These are phyloP conservation scores for Melanotus villosus DNA, from an alignment of 2,888 invertebrate species.

Conservation along the genomic window DNA sequence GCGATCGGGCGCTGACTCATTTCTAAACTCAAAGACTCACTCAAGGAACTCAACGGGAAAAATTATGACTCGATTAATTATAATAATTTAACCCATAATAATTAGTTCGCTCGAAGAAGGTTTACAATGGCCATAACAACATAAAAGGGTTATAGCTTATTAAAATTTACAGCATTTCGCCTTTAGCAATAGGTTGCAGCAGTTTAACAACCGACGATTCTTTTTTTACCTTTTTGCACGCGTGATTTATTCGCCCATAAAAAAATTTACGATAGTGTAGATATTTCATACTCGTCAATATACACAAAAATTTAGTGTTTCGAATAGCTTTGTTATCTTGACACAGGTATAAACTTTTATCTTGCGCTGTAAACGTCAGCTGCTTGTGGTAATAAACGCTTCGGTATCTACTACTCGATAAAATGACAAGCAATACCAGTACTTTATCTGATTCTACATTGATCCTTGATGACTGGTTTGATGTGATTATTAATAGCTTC, in stretches of 20 bases:
- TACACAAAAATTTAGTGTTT: constrained; percentile 15
- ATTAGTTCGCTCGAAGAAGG: constrained; percentile 17
- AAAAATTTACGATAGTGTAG: constrained; percentile 27
- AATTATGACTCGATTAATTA: constrained; percentile 11
- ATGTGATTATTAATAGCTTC: constrained; percentile 21
- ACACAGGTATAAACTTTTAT: constrained; percentile 13
- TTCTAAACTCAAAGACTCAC: not conserved
- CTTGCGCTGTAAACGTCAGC: constrained; percentile 20
- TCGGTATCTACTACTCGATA: constrained; percentile 4
- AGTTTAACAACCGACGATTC: constrained; percentile 17
- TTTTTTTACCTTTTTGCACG: constrained; percentile 24
- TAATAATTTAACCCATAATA: constrained; percentile 13
- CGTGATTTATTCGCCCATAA: constrained; percentile 32
- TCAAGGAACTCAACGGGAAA: not conserved
- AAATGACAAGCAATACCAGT: constrained; percentile 14
- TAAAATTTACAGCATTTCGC: constrained; percentile 32
- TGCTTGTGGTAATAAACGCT: constrained; percentile 27
- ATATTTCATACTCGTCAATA: constrained; percentile 21
- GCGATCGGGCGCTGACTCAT: not conserved
- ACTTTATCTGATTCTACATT: constrained; percentile 19
- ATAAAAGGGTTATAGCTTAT: constrained; percentile 29
- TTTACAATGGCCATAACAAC: constrained; percentile 26
- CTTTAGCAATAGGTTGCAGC: constrained; percentile 18
- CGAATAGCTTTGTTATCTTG: constrained; percentile 12
- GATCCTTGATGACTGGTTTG: constrained; percentile 18